Conservation (phyloP, 2,888 invertebrate genomes). For the Yponomeuta cagnagella region DNA sequence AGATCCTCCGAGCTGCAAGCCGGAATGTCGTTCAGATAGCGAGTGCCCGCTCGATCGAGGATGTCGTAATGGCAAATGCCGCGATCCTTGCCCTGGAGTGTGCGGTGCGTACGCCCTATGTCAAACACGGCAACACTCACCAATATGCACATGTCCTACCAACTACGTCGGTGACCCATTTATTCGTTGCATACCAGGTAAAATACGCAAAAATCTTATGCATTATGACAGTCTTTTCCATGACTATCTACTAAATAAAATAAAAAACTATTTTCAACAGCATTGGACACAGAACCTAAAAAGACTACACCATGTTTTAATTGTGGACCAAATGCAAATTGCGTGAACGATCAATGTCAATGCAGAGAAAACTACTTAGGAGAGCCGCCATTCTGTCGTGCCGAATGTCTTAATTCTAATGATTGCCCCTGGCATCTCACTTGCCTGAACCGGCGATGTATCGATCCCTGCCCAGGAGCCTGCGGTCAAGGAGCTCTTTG, state of each 20-base stretch:
- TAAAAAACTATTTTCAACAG: slow-evolving; percentile 25
- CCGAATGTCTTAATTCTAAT: slow-evolving; percentile 82
- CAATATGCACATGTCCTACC: slow-evolving; percentile 83
- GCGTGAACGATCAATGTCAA: slow-evolving; percentile 80
- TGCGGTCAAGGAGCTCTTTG: slow-evolving; percentile 85
- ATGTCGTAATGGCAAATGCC: slow-evolving; percentile 80
- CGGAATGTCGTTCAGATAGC: slow-evolving; percentile 83
- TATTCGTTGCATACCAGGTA: slow-evolving; percentile 78
- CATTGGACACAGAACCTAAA: slow-evolving; percentile 43
- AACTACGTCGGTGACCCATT: slow-evolving; percentile 86
- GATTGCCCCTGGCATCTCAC: slow-evolving; percentile 82
- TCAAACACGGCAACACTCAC: slow-evolving; percentile 82
- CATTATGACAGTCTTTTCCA: neutral
- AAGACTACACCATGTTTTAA: slow-evolving; percentile 77
- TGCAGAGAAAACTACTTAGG: slow-evolving; percentile 81
- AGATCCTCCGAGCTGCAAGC: slow-evolving; percentile 84
- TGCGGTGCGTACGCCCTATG: slow-evolving; percentile 86
- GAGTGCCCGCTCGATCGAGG: slow-evolving; percentile 79
- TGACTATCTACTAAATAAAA: neutral
- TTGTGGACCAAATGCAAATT: slow-evolving; percentile 86
- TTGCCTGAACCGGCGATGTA: slow-evolving; percentile 82
- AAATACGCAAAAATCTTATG: slow-evolving; percentile 23
- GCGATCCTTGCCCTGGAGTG: slow-evolving; percentile 83
- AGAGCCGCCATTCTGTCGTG: slow-evolving; percentile 83
- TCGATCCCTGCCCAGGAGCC: slow-evolving; percentile 84